phyloP scores from a whole-genome alignment of 1,140 invertebrate genomes.

The Drosophila kikkawai region DNA sequence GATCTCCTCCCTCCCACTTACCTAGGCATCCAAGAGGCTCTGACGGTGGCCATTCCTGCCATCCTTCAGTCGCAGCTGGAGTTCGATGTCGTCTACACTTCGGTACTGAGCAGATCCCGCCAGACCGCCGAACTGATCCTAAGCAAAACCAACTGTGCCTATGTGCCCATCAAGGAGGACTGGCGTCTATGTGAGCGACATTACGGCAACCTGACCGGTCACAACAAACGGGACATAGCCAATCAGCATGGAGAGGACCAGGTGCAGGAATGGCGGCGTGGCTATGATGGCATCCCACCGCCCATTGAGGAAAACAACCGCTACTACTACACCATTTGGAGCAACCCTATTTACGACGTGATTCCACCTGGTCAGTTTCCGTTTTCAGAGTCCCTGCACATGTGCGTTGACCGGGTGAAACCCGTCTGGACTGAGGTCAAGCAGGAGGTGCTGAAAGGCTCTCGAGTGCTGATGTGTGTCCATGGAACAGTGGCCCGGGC shows the following conservation, averaged over 20 bases:
- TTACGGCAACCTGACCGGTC: conserved; percentile 90
- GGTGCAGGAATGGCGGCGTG: conserved; percentile 89
- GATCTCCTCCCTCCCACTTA: not conserved
- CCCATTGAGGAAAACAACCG: conserved; percentile 86
- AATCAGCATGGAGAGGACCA: conserved; percentile 89
- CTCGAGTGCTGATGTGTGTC: conserved; percentile 88
- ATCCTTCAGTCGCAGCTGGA: conserved; percentile 89
- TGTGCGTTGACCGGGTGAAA: conserved; percentile 87
- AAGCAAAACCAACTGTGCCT: conserved; percentile 86
- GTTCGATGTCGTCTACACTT: conserved; percentile 90
- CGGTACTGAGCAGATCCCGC: conserved; percentile 88
- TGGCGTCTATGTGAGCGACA: conserved; percentile 91
- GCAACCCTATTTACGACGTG: conserved; percentile 86
- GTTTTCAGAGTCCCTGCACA: conserved; percentile 89
- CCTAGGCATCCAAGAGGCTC: conserved; percentile 89
- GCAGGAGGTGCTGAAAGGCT: conserved; percentile 87
- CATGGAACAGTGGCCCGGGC: conserved; percentile 90
- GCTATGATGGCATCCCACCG: conserved; percentile 89
- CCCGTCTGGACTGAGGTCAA: conserved; percentile 90
- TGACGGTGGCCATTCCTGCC: conserved; percentile 88
- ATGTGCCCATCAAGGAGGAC: conserved; percentile 87
- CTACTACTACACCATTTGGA: conserved; percentile 86
- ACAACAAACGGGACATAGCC: conserved; percentile 90
- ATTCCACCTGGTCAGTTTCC: conserved; percentile 86
- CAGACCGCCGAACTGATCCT: conserved; percentile 88